A percentile compares a stretch with the other conserved stretches of the same genome.
Conservation (phyloP, 2,888 invertebrate genomes). For the Podabrus alpinus region DNA sequence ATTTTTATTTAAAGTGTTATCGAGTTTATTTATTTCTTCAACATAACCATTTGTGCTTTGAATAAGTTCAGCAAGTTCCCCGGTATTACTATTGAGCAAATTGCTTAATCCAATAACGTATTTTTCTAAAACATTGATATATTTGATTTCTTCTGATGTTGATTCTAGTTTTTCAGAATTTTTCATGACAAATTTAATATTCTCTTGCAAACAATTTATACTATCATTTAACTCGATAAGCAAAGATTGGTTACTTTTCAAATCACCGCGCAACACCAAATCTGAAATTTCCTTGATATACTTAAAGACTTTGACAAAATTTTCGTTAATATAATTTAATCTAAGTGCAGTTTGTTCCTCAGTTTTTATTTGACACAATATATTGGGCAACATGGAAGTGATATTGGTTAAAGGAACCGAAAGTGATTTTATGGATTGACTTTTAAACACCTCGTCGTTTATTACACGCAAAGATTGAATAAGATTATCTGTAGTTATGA, state of each 20-base stretch:
- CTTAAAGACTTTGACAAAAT: slow-evolving; percentile 26
- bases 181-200: neutral
- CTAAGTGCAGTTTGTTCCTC: slow-evolving; percentile 19
- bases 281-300: slow-evolving; percentile 29
- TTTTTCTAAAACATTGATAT: slow-evolving; percentile 28
- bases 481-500: slow-evolving; percentile 36
- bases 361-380: slow-evolving; percentile 43
- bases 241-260: neutral
- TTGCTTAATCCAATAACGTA: slow-evolving; percentile 23
- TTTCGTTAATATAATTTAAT: slow-evolving; percentile 15
- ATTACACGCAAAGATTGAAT: slow-evolving; percentile 38
- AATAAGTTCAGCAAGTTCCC: slow-evolving; percentile 19
- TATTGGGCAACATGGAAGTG: slow-evolving; percentile 38
- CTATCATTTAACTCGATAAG: neutral
- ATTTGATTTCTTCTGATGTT: slow-evolving; percentile 32
- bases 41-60: slow-evolving; percentile 13
- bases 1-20: neutral
- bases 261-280: slow-evolving; percentile 8
- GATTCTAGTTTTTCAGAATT: slow-evolving; percentile 14
- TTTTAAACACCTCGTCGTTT: slow-evolving; percentile 35
- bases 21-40: neutral
- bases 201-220: neutral
- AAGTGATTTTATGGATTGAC: slow-evolving; percentile 40
- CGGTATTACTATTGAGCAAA: slow-evolving; percentile 14
- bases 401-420: slow-evolving; percentile 38